Evolutionary conservation across 2,113 vertebrate genomes (phyloP).

Genomic region (Amphiprion ocellaris): DNA sequence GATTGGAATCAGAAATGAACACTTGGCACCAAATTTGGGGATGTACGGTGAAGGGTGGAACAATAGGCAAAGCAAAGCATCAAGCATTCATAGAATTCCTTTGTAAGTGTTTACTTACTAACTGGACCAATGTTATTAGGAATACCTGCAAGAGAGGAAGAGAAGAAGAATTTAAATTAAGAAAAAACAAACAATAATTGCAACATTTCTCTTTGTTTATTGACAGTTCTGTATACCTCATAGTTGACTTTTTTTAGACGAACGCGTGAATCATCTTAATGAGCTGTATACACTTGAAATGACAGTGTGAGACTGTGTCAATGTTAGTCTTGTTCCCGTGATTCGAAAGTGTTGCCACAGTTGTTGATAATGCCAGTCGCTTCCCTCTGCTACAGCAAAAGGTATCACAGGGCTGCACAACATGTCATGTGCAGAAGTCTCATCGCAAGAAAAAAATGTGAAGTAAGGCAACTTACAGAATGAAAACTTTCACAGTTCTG

Average conservation of each 20-base stretch:
- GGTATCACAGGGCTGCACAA: too few relatives aligned
- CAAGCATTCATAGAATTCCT: slow-evolving; percentile 73
- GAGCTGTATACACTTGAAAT: slow-evolving; percentile 8
- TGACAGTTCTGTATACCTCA: background rate
- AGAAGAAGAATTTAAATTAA: slow-evolving; percentile 51
- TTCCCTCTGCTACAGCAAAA: too few relatives aligned
- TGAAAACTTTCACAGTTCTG: too few relatives aligned
- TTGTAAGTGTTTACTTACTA: slow-evolving; percentile 91
- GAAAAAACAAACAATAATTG: background rate
- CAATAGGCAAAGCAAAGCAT: slow-evolving; percentile 86
- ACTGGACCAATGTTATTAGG: slow-evolving; percentile 97
- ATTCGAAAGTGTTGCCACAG: background rate
- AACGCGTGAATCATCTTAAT: slow-evolving; percentile 12
- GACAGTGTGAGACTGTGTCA: background rate
- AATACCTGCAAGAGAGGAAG: slow-evolving; percentile 89
- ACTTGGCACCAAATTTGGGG: slow-evolving; percentile 82
- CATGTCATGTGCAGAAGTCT: too few relatives aligned
- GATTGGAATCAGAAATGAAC: slow-evolving; percentile 89
- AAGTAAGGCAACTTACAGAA: too few relatives aligned
- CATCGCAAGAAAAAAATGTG: too few relatives aligned
- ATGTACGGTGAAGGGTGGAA: slow-evolving; percentile 41
- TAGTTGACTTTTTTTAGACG: background rate
- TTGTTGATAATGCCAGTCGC: too few relatives aligned
- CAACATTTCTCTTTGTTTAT: slow-evolving; percentile 5
- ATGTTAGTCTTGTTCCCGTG: background rate